Evolutionary conservation across 2,888 invertebrate genomes (phyloP), one percentile per base, ranked within the genome.

Genomic region (Drosophila fungiperda): DNA sequence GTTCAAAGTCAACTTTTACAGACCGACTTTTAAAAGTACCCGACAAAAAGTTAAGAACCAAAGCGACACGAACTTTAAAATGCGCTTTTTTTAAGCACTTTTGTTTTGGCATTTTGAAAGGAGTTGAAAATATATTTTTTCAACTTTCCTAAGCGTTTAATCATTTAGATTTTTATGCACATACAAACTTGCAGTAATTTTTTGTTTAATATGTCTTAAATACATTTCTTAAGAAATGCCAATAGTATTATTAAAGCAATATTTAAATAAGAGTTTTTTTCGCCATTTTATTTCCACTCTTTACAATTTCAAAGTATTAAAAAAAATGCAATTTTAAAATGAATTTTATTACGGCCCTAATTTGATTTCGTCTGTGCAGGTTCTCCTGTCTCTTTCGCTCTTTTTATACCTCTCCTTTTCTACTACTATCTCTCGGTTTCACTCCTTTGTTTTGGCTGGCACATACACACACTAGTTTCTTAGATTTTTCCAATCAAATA

Each of bases 1-100:
- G 91, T 92, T 92, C 88, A 92, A 91, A 91, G 92, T 89, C 90
- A 91, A 90, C 84, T 89, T 89, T 80, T 73, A 63, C 71, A 68
- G 67, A 71, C 64, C 67, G 64, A 67, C 63, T 71, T 50, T 57
- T 48, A 59, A 70, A 64, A 62, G 29, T 15, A 4, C n/a, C 45
- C n/a, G 23, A 11, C 15, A 20, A 60, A 68, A 60, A 42, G 75
- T 75, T 48, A 66, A 58, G 53, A 33, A n/a, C 15, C 6, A 9
- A 50, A n/a, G 26, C 52, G n/a, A 42, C 33, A 23, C 2, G 3
- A 12, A 6, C 57, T 69, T 72, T 67, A 69, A 71, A 78, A 20
- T 0, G 23, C 11, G 50, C 15, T n/a, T 55, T n/a, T n/a, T 33
- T 42, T 59, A 68, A 36, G 26, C 35, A 0, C 3, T 53, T 23